Evolutionary conservation across 2,888 invertebrate species (phyloP).

Genomic region (Sussaba pulchella): DNA sequence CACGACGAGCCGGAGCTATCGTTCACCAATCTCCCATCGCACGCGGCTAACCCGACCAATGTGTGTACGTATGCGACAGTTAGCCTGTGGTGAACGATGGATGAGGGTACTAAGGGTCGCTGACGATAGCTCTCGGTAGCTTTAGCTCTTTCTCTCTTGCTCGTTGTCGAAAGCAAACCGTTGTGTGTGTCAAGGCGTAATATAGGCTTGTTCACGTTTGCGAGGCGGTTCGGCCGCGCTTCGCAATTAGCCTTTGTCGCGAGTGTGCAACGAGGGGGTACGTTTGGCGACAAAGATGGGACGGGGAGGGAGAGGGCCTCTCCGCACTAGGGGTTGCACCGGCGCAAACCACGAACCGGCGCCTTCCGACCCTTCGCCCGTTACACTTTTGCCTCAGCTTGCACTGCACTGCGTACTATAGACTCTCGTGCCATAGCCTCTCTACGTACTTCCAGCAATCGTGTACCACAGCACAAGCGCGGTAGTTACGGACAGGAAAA

Average conservation of each 20-base stretch:
- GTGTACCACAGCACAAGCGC: slow-evolving; percentile 19
- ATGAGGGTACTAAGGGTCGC: slow-evolving; percentile 45
- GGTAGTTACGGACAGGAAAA: slow-evolving; percentile 55
- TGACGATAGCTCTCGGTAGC: slow-evolving; percentile 46
- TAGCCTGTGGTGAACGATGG: slow-evolving; percentile 49
- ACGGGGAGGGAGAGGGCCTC: slow-evolving; percentile 11
- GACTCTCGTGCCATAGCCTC: slow-evolving; percentile 33
- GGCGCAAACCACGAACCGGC: slow-evolving; percentile 65
- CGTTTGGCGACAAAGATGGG: slow-evolving; percentile 41
- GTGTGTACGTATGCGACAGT: slow-evolving; percentile 53
- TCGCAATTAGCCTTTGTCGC: slow-evolving; percentile 84
- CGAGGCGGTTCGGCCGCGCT: slow-evolving; percentile 78
- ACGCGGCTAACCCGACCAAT: slow-evolving; percentile 41
- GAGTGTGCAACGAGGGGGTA: slow-evolving; percentile 59
- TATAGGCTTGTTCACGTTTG: slow-evolving; percentile 81
- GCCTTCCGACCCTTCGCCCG: slow-evolving; percentile 54
- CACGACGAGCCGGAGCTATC: slow-evolving; percentile 52
- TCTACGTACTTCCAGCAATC: slow-evolving; percentile 24
- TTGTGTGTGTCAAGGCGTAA: slow-evolving; percentile 78
- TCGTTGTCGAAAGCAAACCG: slow-evolving; percentile 46
- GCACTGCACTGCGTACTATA: slow-evolving; percentile 56
- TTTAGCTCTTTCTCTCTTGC: slow-evolving; percentile 28
- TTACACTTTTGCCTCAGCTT: slow-evolving; percentile 60
- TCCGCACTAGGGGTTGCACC: slow-evolving; percentile 60
- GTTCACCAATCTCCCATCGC: slow-evolving; percentile 43